A percentile compares a stretch with the other conserved stretches of the same genome.
phyloP scores from a whole-genome alignment of 1,140 invertebrate genomes.

The Pseudomyrmex flavicornis region DNA sequence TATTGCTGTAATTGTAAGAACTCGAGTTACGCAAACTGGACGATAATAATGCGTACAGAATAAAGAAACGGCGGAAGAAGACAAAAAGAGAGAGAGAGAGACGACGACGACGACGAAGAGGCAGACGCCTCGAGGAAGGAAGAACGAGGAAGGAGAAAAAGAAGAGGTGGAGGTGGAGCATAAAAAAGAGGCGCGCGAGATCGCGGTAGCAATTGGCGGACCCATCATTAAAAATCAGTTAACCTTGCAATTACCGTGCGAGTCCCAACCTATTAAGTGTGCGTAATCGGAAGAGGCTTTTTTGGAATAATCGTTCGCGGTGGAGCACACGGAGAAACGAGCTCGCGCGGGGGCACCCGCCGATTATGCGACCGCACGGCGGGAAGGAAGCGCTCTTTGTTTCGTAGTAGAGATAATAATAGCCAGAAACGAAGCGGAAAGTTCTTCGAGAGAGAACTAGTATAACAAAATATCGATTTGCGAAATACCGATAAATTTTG shows the following conservation, averaged over 20 bases:
- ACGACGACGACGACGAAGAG: neutral
- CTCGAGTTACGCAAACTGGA: constrained; percentile 31
- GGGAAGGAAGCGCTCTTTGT: constrained; percentile 65
- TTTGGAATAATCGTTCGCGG: constrained; percentile 69
- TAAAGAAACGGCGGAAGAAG: constrained; percentile 17
- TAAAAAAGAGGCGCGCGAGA: constrained; percentile 58
- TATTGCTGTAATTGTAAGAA: neutral
- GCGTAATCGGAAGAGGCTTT: constrained; percentile 73
- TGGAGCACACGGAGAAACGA: constrained; percentile 59
- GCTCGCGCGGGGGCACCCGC: constrained; percentile 55
- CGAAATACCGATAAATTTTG: constrained; percentile 26
- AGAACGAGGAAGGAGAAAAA: neutral
- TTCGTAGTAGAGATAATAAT: constrained; percentile 62
- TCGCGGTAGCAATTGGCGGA: constrained; percentile 71
- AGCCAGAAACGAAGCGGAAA: constrained; percentile 39
- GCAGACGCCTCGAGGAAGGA: neutral
- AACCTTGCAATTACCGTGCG: constrained; percentile 74
- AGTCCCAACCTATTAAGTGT: constrained; percentile 72
- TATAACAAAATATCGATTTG: constrained; percentile 24
- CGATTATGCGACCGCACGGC: constrained; percentile 66
- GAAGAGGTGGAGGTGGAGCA: constrained; percentile 22
- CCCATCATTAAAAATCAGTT: constrained; percentile 77
- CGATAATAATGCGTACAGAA: constrained; percentile 15
- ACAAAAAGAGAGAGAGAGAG: no score
- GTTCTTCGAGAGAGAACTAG: neutral